Conservation (phyloP, 2,888 invertebrate genomes). For the Microctonus brassicae region DNA sequence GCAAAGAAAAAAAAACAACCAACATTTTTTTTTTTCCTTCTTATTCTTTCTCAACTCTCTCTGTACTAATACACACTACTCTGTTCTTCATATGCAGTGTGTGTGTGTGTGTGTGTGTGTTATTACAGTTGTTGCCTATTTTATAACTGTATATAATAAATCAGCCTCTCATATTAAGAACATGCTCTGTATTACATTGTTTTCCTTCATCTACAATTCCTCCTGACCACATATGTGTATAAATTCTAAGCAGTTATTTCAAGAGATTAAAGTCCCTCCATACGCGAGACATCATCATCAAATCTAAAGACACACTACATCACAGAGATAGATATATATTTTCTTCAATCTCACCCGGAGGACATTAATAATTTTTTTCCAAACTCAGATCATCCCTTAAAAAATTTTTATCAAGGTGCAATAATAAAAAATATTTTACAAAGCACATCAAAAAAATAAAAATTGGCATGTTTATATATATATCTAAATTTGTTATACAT, state of each 20-base stretch:
- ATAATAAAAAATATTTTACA: neutral
- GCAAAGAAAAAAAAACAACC: conserved; percentile 49
- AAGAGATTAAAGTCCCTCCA: conserved; percentile 44
- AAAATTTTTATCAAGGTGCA: too few species aligned
- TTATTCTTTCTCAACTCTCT: conserved; percentile 14
- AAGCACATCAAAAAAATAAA: neutral
- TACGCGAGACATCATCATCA: neutral
- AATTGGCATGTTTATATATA: neutral
- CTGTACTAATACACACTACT: neutral
- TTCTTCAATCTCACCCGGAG: neutral
- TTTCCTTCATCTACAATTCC: conserved; percentile 28
- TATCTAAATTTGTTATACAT: too few species aligned
- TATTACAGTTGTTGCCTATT: conserved; percentile 65
- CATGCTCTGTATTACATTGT: neutral
- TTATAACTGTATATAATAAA: neutral
- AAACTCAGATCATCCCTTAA: neutral
- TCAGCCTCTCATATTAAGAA: neutral
- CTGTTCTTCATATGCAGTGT: conserved; percentile 39
- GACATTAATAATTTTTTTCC: neutral
- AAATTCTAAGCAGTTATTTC: conserved; percentile 11
- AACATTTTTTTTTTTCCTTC: conserved; percentile 42
- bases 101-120: too few species aligned
- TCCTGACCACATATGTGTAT: conserved; percentile 40
- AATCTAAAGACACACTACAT: neutral
- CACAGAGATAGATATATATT: too few species aligned